Percentiles rank a stretch among this genome's conserved stretches.
Evolutionary conservation across 2,888 invertebrate species (phyloP).

Genomic region (Stenodera caucasica): DNA sequence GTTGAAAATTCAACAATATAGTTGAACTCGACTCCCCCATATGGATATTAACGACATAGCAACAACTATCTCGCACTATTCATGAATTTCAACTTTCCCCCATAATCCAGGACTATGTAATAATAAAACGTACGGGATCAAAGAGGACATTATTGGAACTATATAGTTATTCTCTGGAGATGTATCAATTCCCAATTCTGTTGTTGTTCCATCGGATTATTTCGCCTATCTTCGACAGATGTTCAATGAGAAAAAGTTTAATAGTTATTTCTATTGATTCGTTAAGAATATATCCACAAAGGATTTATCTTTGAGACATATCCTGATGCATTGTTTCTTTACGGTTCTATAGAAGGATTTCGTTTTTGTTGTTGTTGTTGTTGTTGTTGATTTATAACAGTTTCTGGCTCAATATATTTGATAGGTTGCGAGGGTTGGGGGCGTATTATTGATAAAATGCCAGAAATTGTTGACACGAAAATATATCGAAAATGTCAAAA

Average conservation of each 20-base stretch:
- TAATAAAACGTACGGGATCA: conserved; percentile 20
- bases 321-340: conserved; percentile 15
- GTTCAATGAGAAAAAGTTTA: conserved; percentile 42
- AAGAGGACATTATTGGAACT: conserved; percentile 29
- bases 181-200: conserved; percentile 31
- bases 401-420: conserved; percentile 17
- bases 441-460: conserved; percentile 19
- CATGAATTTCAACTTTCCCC: conserved; percentile 25
- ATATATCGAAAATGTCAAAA: conserved; percentile 9
- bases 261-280: conserved; percentile 42
- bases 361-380: conserved; percentile 17
- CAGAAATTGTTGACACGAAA: conserved; percentile 22
- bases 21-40: conserved; percentile 7
- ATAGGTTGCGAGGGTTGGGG: too few relatives aligned
- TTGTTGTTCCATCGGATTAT: conserved; percentile 31
- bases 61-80: conserved; percentile 15
- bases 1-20: not conserved
- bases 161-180: conserved; percentile 31
- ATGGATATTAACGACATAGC: not conserved
- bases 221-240: conserved; percentile 40
- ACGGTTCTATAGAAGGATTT: not conserved
- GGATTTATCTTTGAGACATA: conserved; percentile 18
- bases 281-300: conserved; percentile 25
- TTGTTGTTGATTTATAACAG: conserved; percentile 24
- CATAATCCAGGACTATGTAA: conserved; percentile 15